These are phyloP conservation scores for Cataglyphis albicans DNA, from an alignment of 2,888 invertebrate species.

Conservation along the genomic window DNA sequence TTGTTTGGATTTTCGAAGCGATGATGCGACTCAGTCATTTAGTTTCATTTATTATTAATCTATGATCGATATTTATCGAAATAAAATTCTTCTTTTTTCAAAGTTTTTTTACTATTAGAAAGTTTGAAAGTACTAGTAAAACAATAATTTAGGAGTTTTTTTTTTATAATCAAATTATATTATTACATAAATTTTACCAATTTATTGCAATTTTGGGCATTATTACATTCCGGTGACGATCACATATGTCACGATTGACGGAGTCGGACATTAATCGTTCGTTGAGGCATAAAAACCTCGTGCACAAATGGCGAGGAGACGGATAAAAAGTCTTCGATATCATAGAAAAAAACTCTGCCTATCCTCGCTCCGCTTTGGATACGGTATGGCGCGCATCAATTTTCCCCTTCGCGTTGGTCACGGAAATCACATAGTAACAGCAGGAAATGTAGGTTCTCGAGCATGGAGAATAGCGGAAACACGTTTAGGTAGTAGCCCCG, in stretches of 20 bases:
- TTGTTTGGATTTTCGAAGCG: neutral
- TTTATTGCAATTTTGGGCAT: neutral
- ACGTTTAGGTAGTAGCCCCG: slow-evolving; percentile 77
- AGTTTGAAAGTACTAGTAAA: neutral
- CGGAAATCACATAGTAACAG: slow-evolving; percentile 76
- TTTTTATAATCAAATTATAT: neutral
- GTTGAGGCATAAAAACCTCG: slow-evolving; percentile 43
- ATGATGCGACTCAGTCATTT: neutral
- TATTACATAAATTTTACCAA: neutral
- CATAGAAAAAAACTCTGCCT: slow-evolving; percentile 58
- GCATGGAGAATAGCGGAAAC: slow-evolving; percentile 79
- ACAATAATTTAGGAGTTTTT: neutral
- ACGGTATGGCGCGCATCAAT: slow-evolving; percentile 77
- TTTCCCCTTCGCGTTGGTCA: slow-evolving; percentile 71
- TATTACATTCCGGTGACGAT: slow-evolving; percentile 23
- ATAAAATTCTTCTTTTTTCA: neutral
- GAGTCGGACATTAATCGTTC: slow-evolving; percentile 22
- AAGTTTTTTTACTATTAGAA: neutral
- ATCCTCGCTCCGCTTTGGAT: slow-evolving; percentile 72
- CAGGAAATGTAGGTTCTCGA: slow-evolving; percentile 81
- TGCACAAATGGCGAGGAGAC: slow-evolving; percentile 20
- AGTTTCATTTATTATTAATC: neutral
- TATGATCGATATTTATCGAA: neutral
- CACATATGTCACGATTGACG: slow-evolving; percentile 61
- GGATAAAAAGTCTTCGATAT: slow-evolving; percentile 49